phyloP scores from a whole-genome alignment of 1,140 invertebrate genomes.

The Drosophila parvula region DNA sequence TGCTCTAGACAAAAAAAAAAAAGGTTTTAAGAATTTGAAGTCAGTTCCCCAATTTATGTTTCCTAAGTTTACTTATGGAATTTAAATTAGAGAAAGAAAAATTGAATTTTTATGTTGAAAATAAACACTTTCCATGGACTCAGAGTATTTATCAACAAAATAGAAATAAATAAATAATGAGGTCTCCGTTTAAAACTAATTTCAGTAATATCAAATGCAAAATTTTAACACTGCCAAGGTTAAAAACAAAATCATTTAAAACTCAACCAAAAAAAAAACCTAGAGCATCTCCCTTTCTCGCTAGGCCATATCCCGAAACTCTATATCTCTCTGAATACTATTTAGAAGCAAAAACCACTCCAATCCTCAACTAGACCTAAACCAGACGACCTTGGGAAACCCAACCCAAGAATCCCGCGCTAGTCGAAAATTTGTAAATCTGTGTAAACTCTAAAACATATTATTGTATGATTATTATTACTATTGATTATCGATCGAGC shows the following conservation, averaged over 20 bases:
- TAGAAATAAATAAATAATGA: too few species aligned
- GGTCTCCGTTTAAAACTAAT: neutral
- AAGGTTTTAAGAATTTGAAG: neutral
- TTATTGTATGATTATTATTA: constrained; percentile 76
- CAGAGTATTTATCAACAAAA: too few species aligned
- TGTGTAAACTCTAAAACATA: constrained; percentile 70
- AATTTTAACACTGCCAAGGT: constrained; percentile 65
- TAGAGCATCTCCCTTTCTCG: constrained; percentile 52
- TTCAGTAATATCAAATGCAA: constrained; percentile 55
- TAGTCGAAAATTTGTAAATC: constrained; percentile 63
- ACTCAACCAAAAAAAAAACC: constrained; percentile 14
- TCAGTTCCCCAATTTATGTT: neutral
- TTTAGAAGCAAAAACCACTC: constrained; percentile 28
- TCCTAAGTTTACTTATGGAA: neutral
- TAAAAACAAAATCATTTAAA: constrained; percentile 20
- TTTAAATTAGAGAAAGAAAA: neutral
- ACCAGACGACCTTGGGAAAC: constrained; percentile 35
- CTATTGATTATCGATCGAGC: constrained; percentile 61
- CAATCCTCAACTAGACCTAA: constrained; percentile 50
- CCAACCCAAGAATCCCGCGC: constrained; percentile 46
- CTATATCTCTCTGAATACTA: constrained; percentile 1
- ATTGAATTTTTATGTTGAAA: too few species aligned
- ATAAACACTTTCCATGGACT: too few species aligned
- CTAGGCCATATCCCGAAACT: constrained; percentile 16
- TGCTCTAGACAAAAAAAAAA: constrained; percentile 48